Base-by-base conservation (phyloP, 2,888 invertebrate species). In the Nasonovia ribisnigri region DNA sequence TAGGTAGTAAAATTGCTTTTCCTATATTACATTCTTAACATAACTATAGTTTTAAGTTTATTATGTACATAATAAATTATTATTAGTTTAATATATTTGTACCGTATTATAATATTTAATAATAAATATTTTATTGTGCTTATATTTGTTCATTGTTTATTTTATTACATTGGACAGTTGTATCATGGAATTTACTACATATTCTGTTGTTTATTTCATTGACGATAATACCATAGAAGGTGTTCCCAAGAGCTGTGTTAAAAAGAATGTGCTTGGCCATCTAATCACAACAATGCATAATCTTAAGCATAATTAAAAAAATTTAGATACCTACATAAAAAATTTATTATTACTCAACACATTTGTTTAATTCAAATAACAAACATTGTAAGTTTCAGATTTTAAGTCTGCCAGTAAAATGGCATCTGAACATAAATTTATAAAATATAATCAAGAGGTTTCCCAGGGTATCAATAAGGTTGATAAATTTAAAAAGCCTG, bases 21-120 rank as follows among this genome's bases (percentile, higher is more conserved):
- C 86, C 86, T 86, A 11, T 86, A 86, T 86, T 86, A 46, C 86
- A 86, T 86, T n/a, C 10, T 29, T 86, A 86, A 86, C 26, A 57
- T 6, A 57, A 57, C 26, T 57, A 57, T n/a, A n/a, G 26, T 57
- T 57, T 57, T 57, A 57, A 57, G 6, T 26, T 26, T 57, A 26
- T 57, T 57, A 57, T 57, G 57, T 46, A 86, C 26, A 46, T 57
- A 26, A 86, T 29, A 46, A 86, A 46, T 29, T 46, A 48, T 48
- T 48, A 8, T 48, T 48, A 48, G 48, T 48, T 48, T 48, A 48
- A 48, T 48, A 48, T 48, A 48, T 48, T 48, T 48, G 48, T 48
- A 48, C 48, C 10, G 10, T 48, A 10, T 48, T 48, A 48, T 48
- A 48, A 48, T n/a, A n/a, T n/a, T 48, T 48, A 48, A 46, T 57